phyloP scores from a whole-genome alignment of 2,888 invertebrate genomes.

The Cataglyphis rosenhaueri region DNA sequence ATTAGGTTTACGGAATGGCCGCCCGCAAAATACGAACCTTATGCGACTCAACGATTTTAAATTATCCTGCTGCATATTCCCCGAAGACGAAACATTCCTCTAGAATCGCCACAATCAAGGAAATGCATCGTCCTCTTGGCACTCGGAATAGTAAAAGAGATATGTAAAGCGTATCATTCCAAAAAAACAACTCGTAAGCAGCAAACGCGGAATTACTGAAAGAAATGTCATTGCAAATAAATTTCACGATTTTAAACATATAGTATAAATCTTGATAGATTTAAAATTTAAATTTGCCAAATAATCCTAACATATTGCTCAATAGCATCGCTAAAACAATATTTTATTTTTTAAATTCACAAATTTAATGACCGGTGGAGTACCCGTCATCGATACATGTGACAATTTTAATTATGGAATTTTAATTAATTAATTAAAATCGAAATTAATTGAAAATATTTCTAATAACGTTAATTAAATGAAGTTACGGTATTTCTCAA shows the following conservation, averaged over 20 bases:
- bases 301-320: background rate
- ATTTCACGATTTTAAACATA: background rate
- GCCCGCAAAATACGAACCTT: slow-evolving; percentile 28
- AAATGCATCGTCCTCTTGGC: slow-evolving; percentile 43
- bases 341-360: background rate
- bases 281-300: background rate
- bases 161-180: slow-evolving; percentile 58
- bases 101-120: slow-evolving; percentile 52
- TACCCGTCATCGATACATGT: background rate
- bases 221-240: background rate
- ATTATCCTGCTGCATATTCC: slow-evolving; percentile 41
- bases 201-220: background rate
- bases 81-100: slow-evolving; percentile 33
- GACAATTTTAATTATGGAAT: background rate
- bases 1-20: slow-evolving; percentile 39
- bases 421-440: background rate
- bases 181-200: slow-evolving; percentile 49
- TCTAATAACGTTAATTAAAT: background rate
- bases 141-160: slow-evolving; percentile 48
- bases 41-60: slow-evolving; percentile 45
- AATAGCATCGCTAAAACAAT: background rate
- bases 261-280: background rate
- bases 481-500: slow-evolving; percentile 17
- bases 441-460: background rate
- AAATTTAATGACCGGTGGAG: background rate